Base-by-base conservation (phyloP, 2,888 invertebrate genomes). In the Diloba caeruleocephala region DNA sequence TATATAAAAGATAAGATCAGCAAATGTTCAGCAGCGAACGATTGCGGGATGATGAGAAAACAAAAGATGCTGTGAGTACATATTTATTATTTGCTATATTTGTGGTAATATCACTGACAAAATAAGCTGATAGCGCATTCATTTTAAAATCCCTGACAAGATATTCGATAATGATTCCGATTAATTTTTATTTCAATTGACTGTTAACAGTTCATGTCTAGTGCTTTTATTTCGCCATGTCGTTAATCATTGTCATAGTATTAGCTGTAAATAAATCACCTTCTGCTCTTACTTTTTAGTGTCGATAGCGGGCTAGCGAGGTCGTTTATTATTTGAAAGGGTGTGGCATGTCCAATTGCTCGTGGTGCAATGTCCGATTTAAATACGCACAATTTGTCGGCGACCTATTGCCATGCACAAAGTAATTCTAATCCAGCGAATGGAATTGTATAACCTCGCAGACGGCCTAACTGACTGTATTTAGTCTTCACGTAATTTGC, bases 241-340 rank as follows among this genome's bases (percentile, higher is more conserved):
- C 32, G 62, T 69, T 49, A 31, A 3, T 52, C 44, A 52, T 57
- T 51, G 19, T 29, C 25, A 33, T 12, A 50, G 14, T 12, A 21
- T 34, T 21, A 10, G n/a, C 25, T 33, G 3, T 4, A 43, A 41
- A 44, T 34, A 26, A 51, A 41, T 19, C 29, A 34, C 31, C 12
- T 10, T 29, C 14, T 33, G 15, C 13, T 41, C n/a, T 19, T n/a
- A n/a, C n/a, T n/a, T n/a, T n/a, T n/a, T 29, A 34, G 19, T 38
- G 28, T 43, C 23, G 14, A 14, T 25, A 50, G 21, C 26, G 28
- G 15, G 31, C 44, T 36, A 55, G 34, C 74, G 62, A 76, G 76
- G 76, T 65, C 74, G 50, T 17, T 53, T 64, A 66, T 73, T 72
- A 78, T 79, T 80, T 75, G 82, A 81, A 81, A 84, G 83, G 87